Base-by-base conservation (phyloP, 2,797 vertebrate genomes). In the Gambusia yucatana region DNA sequence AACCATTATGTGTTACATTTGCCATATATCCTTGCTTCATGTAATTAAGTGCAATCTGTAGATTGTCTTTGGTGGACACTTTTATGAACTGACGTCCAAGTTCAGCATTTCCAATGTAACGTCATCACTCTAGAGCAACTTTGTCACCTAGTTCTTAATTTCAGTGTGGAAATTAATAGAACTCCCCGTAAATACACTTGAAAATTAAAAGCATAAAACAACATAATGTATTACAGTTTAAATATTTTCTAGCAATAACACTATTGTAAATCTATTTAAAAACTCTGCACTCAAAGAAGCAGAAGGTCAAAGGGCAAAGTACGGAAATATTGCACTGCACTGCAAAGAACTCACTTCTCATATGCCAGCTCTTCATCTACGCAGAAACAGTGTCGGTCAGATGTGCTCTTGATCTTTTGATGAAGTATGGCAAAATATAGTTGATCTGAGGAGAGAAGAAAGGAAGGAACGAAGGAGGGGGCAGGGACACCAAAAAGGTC, bases 281-380 rank as follows among this genome's bases (percentile, higher is more conserved):
- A 46, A 14, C 4, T 28, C 52, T 6, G 48, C 39, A 41, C 30
- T 14, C 11, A 6, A 16, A 75, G 2, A 14, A 3, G 28, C 25
- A 52, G 10, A 79, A 67, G 22, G 36, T 7, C 36, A 52, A 63
- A 0, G 61, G 17, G 8, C n/a, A 50, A 48, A 20, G 43, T 41
- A 39, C 61, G 10, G 14, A 46, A 50, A 59, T 7, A 10, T 61
- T 36, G 33, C 47, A 52, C 13, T 30, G 72, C 47, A 4, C 43
- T 55, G 41, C 14, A 82, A 2, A 47, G 7, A 20, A 96, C 97
- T 97, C 96, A 99, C 98, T 99, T 99, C 86, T 99, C 98, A 92
- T 99, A 99, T 0, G 97, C 95, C 85, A 98, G 93, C 92, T 99
- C 98, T 82, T 99, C 98, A 89, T 99, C 98, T 87, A 97, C 95